A percentile compares a stretch with the other conserved stretches of the same genome.
Evolutionary conservation across 2,113 vertebrate genomes (phyloP).

Genomic region (Tragelaphus imberbis): DNA sequence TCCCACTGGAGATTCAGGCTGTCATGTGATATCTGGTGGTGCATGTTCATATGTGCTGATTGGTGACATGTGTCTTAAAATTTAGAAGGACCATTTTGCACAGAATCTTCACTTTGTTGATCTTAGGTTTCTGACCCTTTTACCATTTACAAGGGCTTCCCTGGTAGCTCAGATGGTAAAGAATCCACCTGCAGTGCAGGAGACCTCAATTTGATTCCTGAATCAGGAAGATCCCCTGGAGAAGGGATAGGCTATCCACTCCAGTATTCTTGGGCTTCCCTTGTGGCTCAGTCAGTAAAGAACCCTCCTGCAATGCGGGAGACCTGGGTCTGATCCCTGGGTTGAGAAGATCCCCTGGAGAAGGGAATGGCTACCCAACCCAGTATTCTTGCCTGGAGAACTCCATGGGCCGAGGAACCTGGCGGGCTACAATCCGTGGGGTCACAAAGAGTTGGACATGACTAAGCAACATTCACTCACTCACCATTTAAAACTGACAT

Average conservation of each 20-base stretch:
- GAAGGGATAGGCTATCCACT: background rate
- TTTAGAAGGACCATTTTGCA: background rate
- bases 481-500: background rate
- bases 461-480: background rate
- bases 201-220: background rate
- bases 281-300: background rate
- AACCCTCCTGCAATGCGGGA: background rate
- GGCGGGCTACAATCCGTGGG: background rate
- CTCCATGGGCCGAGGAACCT: background rate
- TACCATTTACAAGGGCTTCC: background rate
- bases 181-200: background rate
- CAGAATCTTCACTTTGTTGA: background rate
- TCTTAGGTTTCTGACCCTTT: background rate
- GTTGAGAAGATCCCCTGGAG: background rate
- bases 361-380: background rate
- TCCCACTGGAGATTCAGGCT: background rate
- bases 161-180: background rate
- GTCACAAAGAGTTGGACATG: background rate
- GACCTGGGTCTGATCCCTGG: background rate
- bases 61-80: background rate
- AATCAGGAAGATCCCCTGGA: background rate
- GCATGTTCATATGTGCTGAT: background rate
- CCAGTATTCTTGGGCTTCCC: background rate
- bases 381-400: background rate
- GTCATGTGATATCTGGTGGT: background rate